Percentiles rank a stretch among this genome's conserved stretches.
phyloP scores from a whole-genome alignment of 2,888 invertebrate species.

The Pteria penguin region DNA sequence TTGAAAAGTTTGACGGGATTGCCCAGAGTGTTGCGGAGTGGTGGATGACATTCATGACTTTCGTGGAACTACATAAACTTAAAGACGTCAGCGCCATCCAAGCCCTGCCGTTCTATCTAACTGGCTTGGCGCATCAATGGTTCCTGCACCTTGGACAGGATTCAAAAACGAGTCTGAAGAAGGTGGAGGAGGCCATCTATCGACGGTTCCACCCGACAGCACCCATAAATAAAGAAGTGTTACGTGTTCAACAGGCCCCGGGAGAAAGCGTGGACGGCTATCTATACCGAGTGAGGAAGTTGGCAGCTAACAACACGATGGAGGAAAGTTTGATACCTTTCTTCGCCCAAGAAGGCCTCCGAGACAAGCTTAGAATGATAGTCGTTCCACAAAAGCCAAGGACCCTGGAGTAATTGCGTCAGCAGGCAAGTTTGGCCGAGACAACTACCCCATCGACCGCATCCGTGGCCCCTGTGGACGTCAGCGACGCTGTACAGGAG shows the following conservation, averaged over 20 bases:
- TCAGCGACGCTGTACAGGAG: too few relatives aligned
- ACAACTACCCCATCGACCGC: too few relatives aligned
- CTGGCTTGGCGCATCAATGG: not conserved
- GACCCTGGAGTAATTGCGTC: not conserved
- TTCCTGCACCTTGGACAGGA: not conserved
- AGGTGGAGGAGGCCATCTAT: constrained; percentile 8
- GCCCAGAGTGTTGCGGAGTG: not conserved
- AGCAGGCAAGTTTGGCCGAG: not conserved
- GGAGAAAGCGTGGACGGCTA: not conserved
- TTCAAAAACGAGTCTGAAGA: not conserved
- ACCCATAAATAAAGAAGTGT: not conserved
- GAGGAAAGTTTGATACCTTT: not conserved
- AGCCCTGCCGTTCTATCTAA: not conserved
- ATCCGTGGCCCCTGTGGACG: too few relatives aligned
- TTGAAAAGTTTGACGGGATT: constrained; percentile 3
- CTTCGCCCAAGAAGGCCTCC: constrained; percentile 3
- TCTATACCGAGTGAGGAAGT: constrained; percentile 11
- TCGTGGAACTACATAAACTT: not conserved
- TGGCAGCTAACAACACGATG: constrained; percentile 8
- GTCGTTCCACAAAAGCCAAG: constrained; percentile 3
- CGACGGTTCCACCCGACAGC: not conserved
- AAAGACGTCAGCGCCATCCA: not conserved
- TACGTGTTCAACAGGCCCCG: not conserved
- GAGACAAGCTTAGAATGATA: not conserved
- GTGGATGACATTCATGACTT: not conserved